Evolutionary conservation across 2,797 vertebrate species (phyloP).

Genomic region (Sebastes alutus): DNA sequence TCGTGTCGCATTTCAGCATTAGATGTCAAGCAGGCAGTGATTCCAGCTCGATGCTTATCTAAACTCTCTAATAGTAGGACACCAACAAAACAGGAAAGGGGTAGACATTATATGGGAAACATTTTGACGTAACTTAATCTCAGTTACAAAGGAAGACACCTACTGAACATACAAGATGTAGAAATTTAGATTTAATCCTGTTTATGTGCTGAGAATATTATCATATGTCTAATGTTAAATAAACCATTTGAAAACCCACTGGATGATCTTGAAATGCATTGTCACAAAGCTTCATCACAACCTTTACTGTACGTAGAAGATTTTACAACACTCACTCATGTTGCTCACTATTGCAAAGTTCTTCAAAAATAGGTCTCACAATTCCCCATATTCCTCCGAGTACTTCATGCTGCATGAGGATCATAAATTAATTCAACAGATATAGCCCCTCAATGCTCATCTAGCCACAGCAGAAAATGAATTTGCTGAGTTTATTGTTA

Average conservation of each 20-base stretch:
- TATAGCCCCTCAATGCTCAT: conserved; percentile 55
- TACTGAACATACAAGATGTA: not conserved
- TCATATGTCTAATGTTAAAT: not conserved
- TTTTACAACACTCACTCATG: not conserved
- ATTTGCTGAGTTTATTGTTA: conserved; percentile 69
- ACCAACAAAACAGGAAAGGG: not conserved
- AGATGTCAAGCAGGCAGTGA: not conserved
- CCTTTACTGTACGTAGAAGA: not conserved
- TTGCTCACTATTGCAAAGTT: not conserved
- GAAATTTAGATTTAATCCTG: not conserved
- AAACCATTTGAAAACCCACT: not conserved
- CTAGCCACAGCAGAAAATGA: conserved; percentile 56
- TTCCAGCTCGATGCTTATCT: not conserved
- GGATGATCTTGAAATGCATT: not conserved
- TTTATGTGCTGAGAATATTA: not conserved
- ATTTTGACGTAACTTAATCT: not conserved
- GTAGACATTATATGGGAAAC: not conserved
- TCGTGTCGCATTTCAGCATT: not conserved
- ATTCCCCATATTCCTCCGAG: conserved; percentile 29
- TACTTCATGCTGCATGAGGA: conserved; percentile 26
- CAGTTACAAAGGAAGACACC: not conserved
- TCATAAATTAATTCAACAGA: conserved; percentile 68
- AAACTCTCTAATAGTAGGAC: not conserved
- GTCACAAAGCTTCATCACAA: not conserved
- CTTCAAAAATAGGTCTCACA: not conserved